Conservation (phyloP, 1,140 invertebrate genomes). For the Zaprionus ghesquierei region DNA sequence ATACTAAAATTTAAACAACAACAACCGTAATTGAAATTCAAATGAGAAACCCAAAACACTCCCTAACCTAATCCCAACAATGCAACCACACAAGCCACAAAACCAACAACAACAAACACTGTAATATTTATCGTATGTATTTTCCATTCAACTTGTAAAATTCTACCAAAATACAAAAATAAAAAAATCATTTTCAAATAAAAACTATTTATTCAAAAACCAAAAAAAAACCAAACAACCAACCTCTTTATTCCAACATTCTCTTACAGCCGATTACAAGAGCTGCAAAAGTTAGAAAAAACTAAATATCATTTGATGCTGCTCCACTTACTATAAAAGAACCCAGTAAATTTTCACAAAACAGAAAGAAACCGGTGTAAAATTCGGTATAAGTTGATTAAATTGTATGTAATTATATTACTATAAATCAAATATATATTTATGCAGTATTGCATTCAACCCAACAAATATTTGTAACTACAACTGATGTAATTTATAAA, state of each 20-base stretch:
- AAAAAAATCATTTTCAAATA: slow-evolving; percentile 73
- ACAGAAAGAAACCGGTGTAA: slow-evolving; percentile 25
- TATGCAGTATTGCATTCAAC: slow-evolving; percentile 65
- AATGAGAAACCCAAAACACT: slow-evolving; percentile 35
- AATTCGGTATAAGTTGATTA: slow-evolving; percentile 53
- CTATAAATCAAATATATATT: slow-evolving; percentile 56
- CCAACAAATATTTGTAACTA: slow-evolving; percentile 34
- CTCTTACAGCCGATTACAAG: slow-evolving; percentile 47
- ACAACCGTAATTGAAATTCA: slow-evolving; percentile 36
- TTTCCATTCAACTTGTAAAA: slow-evolving; percentile 80
- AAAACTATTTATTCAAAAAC: slow-evolving; percentile 81
- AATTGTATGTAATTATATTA: slow-evolving; percentile 69
- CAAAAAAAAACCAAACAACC: slow-evolving; percentile 55
- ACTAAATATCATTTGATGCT: slow-evolving; percentile 30
- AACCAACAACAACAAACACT: slow-evolving; percentile 55
- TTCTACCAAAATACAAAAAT: slow-evolving; percentile 71
- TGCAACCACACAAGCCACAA: slow-evolving; percentile 26
- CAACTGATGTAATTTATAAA: slow-evolving; percentile 41
- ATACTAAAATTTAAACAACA: slow-evolving; percentile 25
- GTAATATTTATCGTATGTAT: slow-evolving; percentile 79
- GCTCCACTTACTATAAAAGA: not conserved
- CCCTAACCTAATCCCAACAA: slow-evolving; percentile 19
- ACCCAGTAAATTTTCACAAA: not conserved
- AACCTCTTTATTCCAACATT: slow-evolving; percentile 46
- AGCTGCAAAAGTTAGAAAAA: slow-evolving; percentile 29